These are phyloP conservation scores for Gastracanthus pulcherrimus DNA, from an alignment of 2,888 invertebrate species.

Conservation along the genomic window DNA sequence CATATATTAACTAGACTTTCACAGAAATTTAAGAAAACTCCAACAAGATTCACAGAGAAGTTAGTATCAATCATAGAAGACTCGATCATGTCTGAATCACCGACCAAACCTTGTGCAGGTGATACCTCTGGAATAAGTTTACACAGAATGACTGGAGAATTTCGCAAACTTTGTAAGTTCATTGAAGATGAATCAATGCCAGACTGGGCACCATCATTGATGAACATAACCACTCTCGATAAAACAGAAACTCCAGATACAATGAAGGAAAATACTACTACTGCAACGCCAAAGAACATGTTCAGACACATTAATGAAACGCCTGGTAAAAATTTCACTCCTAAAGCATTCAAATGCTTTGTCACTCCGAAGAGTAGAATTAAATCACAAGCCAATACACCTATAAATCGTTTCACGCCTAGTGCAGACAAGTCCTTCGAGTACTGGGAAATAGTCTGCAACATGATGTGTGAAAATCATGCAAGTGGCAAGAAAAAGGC, in stretches of 20 bases:
- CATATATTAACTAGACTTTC: conserved; percentile 66
- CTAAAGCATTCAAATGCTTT: not conserved
- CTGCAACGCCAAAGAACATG: conserved; percentile 9
- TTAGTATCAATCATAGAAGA: conserved; percentile 72
- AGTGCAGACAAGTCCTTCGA: conserved; percentile 63
- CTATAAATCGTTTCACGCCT: conserved; percentile 51
- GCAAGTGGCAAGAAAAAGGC: conserved; percentile 50
- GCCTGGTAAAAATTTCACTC: not conserved
- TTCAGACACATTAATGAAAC: not conserved
- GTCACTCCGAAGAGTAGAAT: conserved; percentile 61
- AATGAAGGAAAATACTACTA: not conserved
- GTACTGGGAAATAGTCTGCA: conserved; percentile 60
- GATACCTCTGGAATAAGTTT: conserved; percentile 65
- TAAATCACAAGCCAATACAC: conserved; percentile 31
- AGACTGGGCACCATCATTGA: conserved; percentile 64
- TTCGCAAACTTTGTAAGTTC: conserved; percentile 69
- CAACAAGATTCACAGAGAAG: conserved; percentile 68
- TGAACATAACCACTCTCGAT: conserved; percentile 46
- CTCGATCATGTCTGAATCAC: conserved; percentile 61
- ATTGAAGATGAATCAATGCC: conserved; percentile 73
- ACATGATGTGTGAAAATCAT: conserved; percentile 54
- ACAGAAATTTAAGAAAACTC: conserved; percentile 64
- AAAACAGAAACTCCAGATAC: conserved; percentile 33
- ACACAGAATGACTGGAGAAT: conserved; percentile 68
- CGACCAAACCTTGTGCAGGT: conserved; percentile 12